Evolutionary conservation across 2,113 vertebrate genomes (phyloP), one percentile per base, ranked within the genome.

Genomic region (Xerus inauris): DNA sequence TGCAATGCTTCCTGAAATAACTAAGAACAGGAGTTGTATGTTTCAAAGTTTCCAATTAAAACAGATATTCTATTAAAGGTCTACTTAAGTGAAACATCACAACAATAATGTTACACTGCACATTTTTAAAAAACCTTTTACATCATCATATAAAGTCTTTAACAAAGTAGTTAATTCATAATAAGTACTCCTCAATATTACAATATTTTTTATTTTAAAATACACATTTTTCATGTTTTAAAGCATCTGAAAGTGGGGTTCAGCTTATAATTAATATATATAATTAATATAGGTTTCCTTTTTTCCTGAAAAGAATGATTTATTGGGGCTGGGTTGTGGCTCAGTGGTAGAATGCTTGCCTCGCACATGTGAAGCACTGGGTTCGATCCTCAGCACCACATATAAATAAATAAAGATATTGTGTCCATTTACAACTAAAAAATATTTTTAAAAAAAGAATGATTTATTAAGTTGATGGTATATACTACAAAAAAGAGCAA

Each of bases 11-110:
- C 65, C 54, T 80, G 6, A 20, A 84, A 62, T 62, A 62, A 62
- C 59, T 62, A 62, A 62, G 51, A 77, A 54, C 71, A 72, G 38
- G n/a, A 76, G 8, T 11, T 72, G 24, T 12, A 65, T 73, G 17
- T 85, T 80, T 72, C 73, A 73, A 89, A 72, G 20, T 90, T 90
- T 93, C 30, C 80, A 93, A 90, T 84, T 91, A 73, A 65, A 87
- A 93, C 0, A 89, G 54, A 82, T 45, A 69, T 89, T 54, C n/a
- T 85, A 72, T 85, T 72, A 42, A 72, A 73, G 79, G 38, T 85
- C n/a, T 72, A 42, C 72, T 54, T 54, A 80, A 49, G 14, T 79
- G 19, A 94, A 86, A 81, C 47, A 79, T 84, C 35, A 65, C 64
- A 85, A 47, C 0, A 79, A 45, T 89, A 93, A 65, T 65, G 30